phyloP scores from a whole-genome alignment of 2,113 vertebrate genomes.

The Otus sunia region DNA sequence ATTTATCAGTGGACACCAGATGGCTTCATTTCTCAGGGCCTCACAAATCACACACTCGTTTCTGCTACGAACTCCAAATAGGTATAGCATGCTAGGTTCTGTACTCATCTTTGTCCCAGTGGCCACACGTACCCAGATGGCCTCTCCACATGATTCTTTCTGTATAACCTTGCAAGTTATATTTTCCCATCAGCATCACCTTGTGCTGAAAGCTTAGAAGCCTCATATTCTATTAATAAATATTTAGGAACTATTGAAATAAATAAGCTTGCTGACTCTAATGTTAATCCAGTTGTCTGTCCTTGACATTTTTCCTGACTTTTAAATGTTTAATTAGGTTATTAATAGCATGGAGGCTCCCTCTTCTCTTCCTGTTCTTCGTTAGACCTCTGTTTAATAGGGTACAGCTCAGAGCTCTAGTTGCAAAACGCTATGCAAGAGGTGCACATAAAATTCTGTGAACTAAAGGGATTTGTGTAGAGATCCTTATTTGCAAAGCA shows the following conservation, averaged over 20 bases:
- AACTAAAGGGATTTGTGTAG: neutral
- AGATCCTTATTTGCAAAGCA: neutral
- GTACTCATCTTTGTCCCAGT: neutral
- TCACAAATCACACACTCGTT: neutral
- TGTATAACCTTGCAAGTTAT: neutral
- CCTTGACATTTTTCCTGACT: slow-evolving; percentile 63
- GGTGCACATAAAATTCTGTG: neutral
- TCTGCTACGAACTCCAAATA: neutral
- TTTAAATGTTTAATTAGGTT: slow-evolving; percentile 58
- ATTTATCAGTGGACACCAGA: neutral
- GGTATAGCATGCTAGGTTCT: neutral
- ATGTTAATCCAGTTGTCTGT: slow-evolving; percentile 11
- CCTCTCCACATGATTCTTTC: neutral
- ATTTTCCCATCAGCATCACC: slow-evolving; percentile 3
- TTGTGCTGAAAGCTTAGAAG: neutral
- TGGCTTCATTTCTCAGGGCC: neutral
- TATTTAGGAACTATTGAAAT: slow-evolving; percentile 56
- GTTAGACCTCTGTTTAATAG: slow-evolving; percentile 27
- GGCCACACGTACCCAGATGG: neutral
- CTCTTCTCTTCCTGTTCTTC: slow-evolving; percentile 1
- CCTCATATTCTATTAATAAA: slow-evolving; percentile 48
- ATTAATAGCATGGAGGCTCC: slow-evolving; percentile 55
- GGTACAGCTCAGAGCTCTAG: neutral
- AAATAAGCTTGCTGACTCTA: slow-evolving; percentile 22
- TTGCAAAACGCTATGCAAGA: neutral